A percentile compares a stretch with the other conserved stretches of the same genome.
Conservation (phyloP, 2,797 vertebrate genomes). For the Meriones psammophilus region DNA sequence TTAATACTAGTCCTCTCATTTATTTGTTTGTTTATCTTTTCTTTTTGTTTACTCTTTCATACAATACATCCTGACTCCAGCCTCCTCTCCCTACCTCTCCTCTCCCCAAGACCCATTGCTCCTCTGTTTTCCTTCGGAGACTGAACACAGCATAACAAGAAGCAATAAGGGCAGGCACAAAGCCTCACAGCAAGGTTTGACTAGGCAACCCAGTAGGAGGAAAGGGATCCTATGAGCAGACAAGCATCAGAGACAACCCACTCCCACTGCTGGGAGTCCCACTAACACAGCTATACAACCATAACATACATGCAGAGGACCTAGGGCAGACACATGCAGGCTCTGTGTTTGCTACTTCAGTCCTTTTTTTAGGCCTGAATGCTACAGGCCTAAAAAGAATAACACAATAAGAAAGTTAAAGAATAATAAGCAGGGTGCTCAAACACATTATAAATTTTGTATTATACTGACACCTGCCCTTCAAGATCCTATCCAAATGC, state of each 20-base stretch:
- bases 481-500: not conserved
- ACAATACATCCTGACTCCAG: not conserved
- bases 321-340: not conserved
- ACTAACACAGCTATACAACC: not conserved
- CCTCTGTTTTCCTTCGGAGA: not conserved
- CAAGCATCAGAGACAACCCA: not conserved
- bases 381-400: not conserved
- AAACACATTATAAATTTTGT: constrained; percentile 35
- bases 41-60: not conserved
- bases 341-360: not conserved
- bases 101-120: not conserved
- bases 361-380: constrained; percentile 11
- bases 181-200: not conserved
- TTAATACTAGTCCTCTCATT: not conserved
- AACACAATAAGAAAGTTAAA: constrained; percentile 26
- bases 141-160: not conserved
- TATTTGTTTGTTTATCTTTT: too few species aligned
- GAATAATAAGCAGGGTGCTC: not conserved
- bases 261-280: not conserved
- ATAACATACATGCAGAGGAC: not conserved
- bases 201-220: not conserved
- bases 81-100: not conserved
- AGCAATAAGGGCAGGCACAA: not conserved
- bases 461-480: not conserved
- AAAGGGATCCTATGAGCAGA: not conserved